Evolutionary conservation across 2,888 invertebrate species (phyloP), one percentile per base, ranked within the genome.

Genomic region (Eupeodes latifasciatus): DNA sequence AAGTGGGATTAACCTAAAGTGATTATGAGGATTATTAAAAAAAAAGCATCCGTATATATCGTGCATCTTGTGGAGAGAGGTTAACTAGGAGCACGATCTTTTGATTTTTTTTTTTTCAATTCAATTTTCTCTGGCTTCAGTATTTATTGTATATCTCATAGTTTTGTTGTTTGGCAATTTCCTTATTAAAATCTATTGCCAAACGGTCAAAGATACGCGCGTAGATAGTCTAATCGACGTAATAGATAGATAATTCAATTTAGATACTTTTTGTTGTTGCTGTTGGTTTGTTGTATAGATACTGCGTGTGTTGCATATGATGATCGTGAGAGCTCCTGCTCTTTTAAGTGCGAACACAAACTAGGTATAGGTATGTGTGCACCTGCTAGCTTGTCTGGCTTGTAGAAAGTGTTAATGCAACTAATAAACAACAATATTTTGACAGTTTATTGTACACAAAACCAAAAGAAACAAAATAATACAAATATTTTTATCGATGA

Each of bases 201-300:
- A 85, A 64, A 77, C 59, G 82, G 67, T 71, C 64, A 67, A 27
- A 66, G 44, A 66, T 67, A 82, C 75, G 14, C 67, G 49, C 71
- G 71, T 62, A 74, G 75, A 78, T 82, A 64, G 34, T 64, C 66
- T 67, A 69, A 75, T 66, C 66, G 61, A 57, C 80, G 66, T 80
- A 84, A 84, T 80, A 76, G 62, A 76, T 75, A 78, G 85, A 88
- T 88, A 88, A 81, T 88, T 88, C 78, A 88, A 88, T 88, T 88
- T 85, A 74, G 57, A 84, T 72, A 55, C 81, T 67, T 49, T 53
- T 71, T 80, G 55, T 55, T 64, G 40, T 51, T 14, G 47, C 34
- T 57, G 3, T 53, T 51, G 16, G 16, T 67, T 64, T 27, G 27
- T 27, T 27, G 27, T 3, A 4, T 7, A 19, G 14, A 5, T 51